Evolutionary conservation across 2,888 invertebrate species (phyloP).

Genomic region (Ornithoptera priamus): DNA sequence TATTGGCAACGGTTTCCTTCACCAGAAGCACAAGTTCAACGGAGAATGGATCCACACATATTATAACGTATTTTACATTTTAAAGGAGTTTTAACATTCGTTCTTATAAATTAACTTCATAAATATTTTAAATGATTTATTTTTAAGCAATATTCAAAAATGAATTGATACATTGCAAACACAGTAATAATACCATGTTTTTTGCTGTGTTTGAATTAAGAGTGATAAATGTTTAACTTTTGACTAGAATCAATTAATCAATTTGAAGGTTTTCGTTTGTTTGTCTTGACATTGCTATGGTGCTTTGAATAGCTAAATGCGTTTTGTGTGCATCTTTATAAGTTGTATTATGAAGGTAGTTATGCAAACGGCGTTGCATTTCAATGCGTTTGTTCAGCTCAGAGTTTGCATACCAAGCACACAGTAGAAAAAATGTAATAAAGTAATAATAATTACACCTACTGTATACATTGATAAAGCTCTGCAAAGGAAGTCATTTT

Average conservation of each 20-base stretch:
- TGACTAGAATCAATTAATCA: neutral
- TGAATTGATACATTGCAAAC: too few species aligned
- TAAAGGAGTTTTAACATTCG: too few species aligned
- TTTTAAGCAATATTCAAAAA: too few species aligned
- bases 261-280: conserved; percentile 35
- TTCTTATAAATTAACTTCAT: too few species aligned
- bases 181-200: too few species aligned
- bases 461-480: conserved; percentile 11
- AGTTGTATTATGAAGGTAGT: conserved; percentile 3
- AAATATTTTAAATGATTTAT: too few species aligned
- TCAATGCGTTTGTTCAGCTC: conserved; percentile 40
- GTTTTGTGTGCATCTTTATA: neutral
- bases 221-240: too few species aligned
- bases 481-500: conserved; percentile 14
- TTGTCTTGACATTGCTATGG: conserved; percentile 37
- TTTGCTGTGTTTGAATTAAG: too few species aligned
- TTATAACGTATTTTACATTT: too few species aligned
- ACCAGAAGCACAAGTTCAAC: too few species aligned
- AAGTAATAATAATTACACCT: neutral
- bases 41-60: too few species aligned
- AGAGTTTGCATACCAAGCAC: conserved; percentile 47
- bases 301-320: neutral
- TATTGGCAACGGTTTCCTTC: too few species aligned
- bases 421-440: conserved; percentile 35
- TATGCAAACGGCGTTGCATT: conserved; percentile 37